Percentiles rank a stretch among this genome's conserved stretches.
These are phyloP conservation scores for Lepus oiostolus DNA, from an alignment of 2,797 vertebrate species.

Conservation along the genomic window DNA sequence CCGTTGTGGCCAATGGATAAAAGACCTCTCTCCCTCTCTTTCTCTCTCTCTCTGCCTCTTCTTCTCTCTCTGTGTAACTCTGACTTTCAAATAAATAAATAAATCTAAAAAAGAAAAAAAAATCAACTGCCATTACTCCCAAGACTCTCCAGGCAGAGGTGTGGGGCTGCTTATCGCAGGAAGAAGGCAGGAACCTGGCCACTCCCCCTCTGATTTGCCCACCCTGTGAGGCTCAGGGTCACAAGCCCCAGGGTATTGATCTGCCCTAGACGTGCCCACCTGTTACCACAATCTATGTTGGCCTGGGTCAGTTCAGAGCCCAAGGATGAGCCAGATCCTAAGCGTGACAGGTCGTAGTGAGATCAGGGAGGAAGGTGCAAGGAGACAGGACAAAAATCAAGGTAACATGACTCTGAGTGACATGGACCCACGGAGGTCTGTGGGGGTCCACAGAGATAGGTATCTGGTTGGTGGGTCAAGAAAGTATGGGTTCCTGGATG, in stretches of 20 bases:
- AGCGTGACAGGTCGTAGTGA: background rate
- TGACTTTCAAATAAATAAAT: too few relatives aligned
- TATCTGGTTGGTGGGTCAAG: background rate
- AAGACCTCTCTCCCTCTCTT: too few relatives aligned
- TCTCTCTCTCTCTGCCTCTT: too few relatives aligned
- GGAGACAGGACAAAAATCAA: background rate
- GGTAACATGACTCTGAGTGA: background rate
- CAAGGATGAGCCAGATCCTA: background rate
- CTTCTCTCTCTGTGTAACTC: too few relatives aligned
- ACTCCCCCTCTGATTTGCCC: background rate
- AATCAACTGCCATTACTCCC: background rate
- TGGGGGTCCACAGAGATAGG: background rate
- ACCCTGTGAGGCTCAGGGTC: background rate
- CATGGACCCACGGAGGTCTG: background rate
- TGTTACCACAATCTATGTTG: background rate
- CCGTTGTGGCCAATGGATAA: too few relatives aligned
- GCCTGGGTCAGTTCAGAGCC: background rate
- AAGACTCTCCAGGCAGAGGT: background rate
- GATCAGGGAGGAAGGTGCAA: fast-evolving
- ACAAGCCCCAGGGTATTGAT: background rate
- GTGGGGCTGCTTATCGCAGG: background rate
- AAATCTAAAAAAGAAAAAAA: too few relatives aligned
- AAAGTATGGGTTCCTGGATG: background rate
- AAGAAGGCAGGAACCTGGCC: background rate
- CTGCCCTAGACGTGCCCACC: background rate